These are phyloP conservation scores for Ailuropoda melanoleuca DNA, from an alignment of 2,113 vertebrate species.

Conservation along the genomic window DNA sequence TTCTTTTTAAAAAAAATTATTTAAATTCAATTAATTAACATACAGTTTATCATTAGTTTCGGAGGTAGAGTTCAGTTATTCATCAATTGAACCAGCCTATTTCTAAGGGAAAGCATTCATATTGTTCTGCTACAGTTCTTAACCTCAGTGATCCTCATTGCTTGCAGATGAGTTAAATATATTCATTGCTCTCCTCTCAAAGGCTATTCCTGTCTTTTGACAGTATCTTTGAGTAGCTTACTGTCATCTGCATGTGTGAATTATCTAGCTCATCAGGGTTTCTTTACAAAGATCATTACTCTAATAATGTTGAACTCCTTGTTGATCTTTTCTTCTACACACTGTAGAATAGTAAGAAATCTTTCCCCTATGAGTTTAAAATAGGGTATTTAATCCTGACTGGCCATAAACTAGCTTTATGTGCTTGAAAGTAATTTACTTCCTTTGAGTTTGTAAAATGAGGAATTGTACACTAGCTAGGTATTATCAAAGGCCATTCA, in stretches of 20 bases:
- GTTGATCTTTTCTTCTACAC: background rate
- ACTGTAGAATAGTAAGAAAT: background rate
- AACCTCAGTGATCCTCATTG: background rate
- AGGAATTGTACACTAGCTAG: background rate
- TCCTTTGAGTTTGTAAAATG: background rate
- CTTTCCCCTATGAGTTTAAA: background rate
- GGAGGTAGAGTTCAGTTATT: background rate
- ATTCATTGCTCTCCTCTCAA: background rate
- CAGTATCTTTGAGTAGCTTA: background rate
- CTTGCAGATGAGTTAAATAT: background rate
- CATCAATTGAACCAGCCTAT: background rate
- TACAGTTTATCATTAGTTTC: background rate
- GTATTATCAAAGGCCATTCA: background rate
- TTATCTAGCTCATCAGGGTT: background rate
- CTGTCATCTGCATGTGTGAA: background rate
- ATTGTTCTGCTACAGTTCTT: background rate
- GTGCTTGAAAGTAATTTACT: background rate
- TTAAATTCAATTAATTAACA: background rate
- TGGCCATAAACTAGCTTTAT: background rate
- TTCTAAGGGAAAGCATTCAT: background rate
- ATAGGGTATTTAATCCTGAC: background rate
- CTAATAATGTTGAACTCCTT: background rate
- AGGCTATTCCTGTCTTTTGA: background rate
- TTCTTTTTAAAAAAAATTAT: background rate
- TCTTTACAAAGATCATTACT: background rate